Percentiles rank a stretch among this genome's conserved stretches.
Conservation (phyloP, 2,113 vertebrate species). For the Serilophus lunatus region DNA sequence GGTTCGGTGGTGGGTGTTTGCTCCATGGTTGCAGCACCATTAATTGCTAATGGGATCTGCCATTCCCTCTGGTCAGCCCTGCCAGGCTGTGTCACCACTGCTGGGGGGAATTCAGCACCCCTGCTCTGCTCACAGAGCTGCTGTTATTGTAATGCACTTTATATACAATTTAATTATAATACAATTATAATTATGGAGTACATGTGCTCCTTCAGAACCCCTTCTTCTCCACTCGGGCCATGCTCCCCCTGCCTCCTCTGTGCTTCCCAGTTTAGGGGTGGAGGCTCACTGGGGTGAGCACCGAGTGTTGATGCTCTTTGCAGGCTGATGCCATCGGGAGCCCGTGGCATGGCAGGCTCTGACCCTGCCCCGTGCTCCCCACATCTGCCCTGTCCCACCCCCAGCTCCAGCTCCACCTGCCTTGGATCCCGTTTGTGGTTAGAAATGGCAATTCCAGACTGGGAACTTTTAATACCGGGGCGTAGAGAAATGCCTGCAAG, state of each 20-base stretch:
- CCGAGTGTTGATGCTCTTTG: not conserved
- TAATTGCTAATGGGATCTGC: slow-evolving; percentile 29
- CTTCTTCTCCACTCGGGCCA: fast-evolving
- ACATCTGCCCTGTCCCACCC: not conserved
- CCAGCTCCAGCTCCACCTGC: not conserved
- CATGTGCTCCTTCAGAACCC: not conserved
- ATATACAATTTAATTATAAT: no score
- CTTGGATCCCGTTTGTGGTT: not conserved
- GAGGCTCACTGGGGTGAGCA: not conserved
- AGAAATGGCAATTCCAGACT: not conserved
- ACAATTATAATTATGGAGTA: not conserved
- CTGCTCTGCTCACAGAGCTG: not conserved
- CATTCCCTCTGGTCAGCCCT: not conserved
- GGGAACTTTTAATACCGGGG: not conserved
- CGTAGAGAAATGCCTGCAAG: not conserved
- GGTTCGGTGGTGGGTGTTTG: not conserved
- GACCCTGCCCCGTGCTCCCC: not conserved
- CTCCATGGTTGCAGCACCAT: not conserved
- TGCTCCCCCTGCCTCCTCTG: fast-evolving
- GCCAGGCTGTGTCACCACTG: not conserved
- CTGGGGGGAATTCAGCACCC: not conserved
- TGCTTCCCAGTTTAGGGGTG: not conserved
- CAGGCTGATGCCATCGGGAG: not conserved
- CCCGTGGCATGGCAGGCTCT: not conserved
- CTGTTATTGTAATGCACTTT: not conserved